Conservation (phyloP, 2,113 vertebrate species). For the Propithecus coquereli region DNA sequence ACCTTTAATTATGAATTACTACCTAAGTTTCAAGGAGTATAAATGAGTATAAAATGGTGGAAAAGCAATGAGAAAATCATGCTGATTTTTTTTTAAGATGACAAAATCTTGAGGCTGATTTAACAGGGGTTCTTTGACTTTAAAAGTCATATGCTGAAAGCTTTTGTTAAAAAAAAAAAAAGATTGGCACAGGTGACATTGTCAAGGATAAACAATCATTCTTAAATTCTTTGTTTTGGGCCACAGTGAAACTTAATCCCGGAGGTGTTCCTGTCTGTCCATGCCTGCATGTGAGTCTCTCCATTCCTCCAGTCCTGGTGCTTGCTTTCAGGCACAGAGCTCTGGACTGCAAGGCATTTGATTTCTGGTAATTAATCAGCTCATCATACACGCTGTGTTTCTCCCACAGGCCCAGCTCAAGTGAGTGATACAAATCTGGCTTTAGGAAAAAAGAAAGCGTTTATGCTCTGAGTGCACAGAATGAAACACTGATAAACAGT, state of each 20-base stretch:
- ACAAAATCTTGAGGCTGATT: conserved; percentile 72
- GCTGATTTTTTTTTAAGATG: conserved; percentile 68
- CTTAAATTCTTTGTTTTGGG: conserved; percentile 80
- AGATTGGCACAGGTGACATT: conserved; percentile 78
- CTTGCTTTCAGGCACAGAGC: conserved; percentile 75
- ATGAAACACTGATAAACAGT: conserved; percentile 78
- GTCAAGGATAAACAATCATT: conserved; percentile 82
- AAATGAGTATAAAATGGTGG: neutral
- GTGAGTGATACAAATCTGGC: conserved; percentile 83
- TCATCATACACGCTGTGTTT: conserved; percentile 82
- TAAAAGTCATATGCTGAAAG: conserved; percentile 79
- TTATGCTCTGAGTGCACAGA: conserved; percentile 76
- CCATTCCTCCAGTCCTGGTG: conserved; percentile 62
- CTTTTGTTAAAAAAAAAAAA: conserved; percentile 70
- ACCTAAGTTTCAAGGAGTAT: conserved; percentile 62
- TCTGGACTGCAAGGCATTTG: conserved; percentile 83
- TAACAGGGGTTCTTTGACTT: conserved; percentile 73
- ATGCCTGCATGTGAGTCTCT: conserved; percentile 67
- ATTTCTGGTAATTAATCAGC: conserved; percentile 88
- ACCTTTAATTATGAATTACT: conserved; percentile 81
- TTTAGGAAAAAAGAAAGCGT: conserved; percentile 79
- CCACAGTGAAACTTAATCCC: conserved; percentile 79
- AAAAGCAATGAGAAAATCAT: conserved; percentile 57
- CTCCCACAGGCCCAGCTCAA: conserved; percentile 80
- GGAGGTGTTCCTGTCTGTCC: conserved; percentile 71